Conservation (phyloP, 2,888 invertebrate species). For the Acanthosepion pharaonis region DNA sequence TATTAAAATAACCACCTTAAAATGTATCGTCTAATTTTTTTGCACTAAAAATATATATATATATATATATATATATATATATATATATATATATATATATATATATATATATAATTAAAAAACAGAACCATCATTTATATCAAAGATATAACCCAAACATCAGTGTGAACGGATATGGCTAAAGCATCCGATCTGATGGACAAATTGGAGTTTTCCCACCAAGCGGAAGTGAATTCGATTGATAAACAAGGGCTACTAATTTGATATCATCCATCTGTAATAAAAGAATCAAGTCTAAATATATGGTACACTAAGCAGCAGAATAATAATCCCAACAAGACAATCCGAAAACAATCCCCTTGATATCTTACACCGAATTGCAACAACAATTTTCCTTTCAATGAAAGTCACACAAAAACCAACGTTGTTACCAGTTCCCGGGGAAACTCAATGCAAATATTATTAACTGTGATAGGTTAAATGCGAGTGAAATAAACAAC, state of each 20-base stretch:
- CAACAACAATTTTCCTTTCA: background rate
- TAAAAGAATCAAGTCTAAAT: background rate
- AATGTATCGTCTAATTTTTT: too few species aligned
- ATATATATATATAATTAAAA: background rate
- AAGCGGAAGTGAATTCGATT: background rate
- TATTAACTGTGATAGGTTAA: background rate
- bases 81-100: background rate
- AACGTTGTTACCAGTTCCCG: background rate
- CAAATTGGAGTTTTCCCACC: background rate
- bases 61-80: too few species aligned
- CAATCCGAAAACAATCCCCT: background rate
- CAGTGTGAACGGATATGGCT: background rate
- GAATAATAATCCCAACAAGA: background rate
- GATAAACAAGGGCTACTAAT: background rate
- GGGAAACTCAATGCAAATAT: background rate
- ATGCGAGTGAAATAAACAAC: background rate
- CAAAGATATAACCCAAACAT: background rate
- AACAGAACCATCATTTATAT: background rate
- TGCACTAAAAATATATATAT: too few species aligned
- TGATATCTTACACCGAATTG: background rate
- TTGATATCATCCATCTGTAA: background rate
- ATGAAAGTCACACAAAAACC: background rate
- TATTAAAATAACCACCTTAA: too few species aligned
- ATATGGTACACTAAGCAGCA: background rate
- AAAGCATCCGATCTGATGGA: background rate